Evolutionary conservation across 2,113 vertebrate genomes (phyloP), one percentile per base, ranked within the genome.

Genomic region (Nibea coibor): DNA sequence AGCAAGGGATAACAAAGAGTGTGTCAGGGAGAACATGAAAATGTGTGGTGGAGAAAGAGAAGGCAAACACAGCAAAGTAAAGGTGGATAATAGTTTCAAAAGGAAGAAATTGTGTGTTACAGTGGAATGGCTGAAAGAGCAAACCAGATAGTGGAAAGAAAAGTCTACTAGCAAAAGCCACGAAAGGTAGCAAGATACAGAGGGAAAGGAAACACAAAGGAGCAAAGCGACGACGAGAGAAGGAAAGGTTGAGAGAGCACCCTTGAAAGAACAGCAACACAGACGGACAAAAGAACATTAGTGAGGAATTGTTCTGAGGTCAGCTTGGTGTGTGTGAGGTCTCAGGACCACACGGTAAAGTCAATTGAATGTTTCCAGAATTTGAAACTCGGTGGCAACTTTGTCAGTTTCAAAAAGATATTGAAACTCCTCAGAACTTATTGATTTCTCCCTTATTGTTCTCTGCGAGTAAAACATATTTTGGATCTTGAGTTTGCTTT

Each of bases 211-310:
- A 82, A 61, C 15, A 78, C 65, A 73, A 50, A 68, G 15, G 10
- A 75, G 16, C 31, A 64, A 72, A 66, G 51, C 54, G 16, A 42
- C 1, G 19, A 73, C 48, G 66, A 31, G 15, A 71, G 65, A 22
- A 10, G 26, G 39, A 5, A 56, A 24, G 47, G 58, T 35, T 82
- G 39, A 59, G 47, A 24, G 64, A 78, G 43, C 54, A 76, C 59
- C 31, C 19, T 65, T 2, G 61, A 70, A 76, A 73, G 57, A 31
- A 22, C 35, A 51, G 14, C 19, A 54, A 28, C 31, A 48, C 31
- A 57, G 47, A 69, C 11, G 59, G 12, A 22, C 4, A 12, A 68
- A 17, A 22, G 26, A 24, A 47, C n/a, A 20, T 39, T 45, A 39
- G 47, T 66, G 61, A 71, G 31, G 53, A 64, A 58, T 9, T 3